Base-by-base conservation (phyloP, 2,888 invertebrate species). In the Nephrocerus scutellatus region DNA sequence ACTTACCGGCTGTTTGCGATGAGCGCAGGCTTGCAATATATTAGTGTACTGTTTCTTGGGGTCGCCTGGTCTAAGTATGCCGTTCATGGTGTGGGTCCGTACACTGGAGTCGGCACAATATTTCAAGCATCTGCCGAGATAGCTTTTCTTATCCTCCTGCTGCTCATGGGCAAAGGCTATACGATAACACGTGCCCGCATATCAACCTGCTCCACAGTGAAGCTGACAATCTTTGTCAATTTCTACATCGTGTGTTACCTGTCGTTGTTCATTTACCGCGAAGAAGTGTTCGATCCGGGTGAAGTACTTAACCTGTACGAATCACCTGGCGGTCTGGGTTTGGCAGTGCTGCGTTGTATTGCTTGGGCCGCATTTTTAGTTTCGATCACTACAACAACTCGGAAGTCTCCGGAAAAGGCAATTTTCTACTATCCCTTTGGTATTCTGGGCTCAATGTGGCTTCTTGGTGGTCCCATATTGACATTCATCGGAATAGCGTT, bases 221-320 rank as follows among this genome's bases (percentile, higher is more conserved):
- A 84, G 63, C 68, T 93, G 32, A 80, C 84, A 0, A 68, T 84
- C 3, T 91, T 92, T 66, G 82, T 88, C 75, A 81, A 82, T 47
- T 57, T 80, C 6, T 91, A 86, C 54, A 70, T 78, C 1, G 72
- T 84, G 33, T 77, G 80, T 0, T 90, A 87, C 57, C 70, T 81
- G 4, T 73, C 80, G 0, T 73, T 92, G 22, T 88, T 88, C 59
- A 73, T 88, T 4, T 89, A 85, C 59, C 84, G 91, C 59, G 81
- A 82, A 28, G 74, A 81, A 72, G 86, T 85, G 53, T 92, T 92
- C 60, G 93, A 93, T 66, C 90, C 92, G 0, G 93, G 91, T 3
- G 76, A 85, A 65, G 92, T 95, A 0, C 63, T 91, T 9, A 92
- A 93, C 59, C 64, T 90, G 3, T 93, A 91, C 58, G 92, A 95